Evolutionary conservation across 2,113 vertebrate genomes (phyloP).

Genomic region (Neofelis nebulosa): DNA sequence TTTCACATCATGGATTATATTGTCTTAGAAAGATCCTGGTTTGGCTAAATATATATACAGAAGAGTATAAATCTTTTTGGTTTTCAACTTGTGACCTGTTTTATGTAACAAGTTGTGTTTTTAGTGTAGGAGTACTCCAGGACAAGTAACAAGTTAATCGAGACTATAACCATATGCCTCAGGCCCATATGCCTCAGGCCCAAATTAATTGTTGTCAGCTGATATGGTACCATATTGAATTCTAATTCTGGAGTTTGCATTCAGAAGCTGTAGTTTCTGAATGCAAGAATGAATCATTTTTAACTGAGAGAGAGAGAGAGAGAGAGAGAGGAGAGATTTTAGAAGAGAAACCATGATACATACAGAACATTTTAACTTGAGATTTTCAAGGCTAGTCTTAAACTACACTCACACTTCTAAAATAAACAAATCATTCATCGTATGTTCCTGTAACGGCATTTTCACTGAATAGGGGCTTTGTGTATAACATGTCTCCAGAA

Average conservation of each 20-base stretch:
- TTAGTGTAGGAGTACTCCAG: neutral
- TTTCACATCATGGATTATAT: neutral
- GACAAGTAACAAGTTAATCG: neutral
- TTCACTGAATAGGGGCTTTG: conserved; percentile 46
- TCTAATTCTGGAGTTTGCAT: neutral
- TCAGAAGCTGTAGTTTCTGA: conserved; percentile 36
- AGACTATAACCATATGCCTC: neutral
- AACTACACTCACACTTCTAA: neutral
- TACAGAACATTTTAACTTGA: neutral
- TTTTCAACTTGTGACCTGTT: neutral
- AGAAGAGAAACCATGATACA: neutral
- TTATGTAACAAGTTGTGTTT: neutral
- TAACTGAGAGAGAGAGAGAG: neutral
- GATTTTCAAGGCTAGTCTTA: neutral
- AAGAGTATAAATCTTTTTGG: neutral
- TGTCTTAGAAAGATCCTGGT: conserved; percentile 16
- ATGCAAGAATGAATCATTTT: neutral
- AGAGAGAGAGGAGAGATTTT: neutral
- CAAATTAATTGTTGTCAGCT: neutral
- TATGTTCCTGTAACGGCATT: neutral
- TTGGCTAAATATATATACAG: neutral
- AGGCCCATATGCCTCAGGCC: neutral
- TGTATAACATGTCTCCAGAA: neutral
- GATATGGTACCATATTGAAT: neutral
- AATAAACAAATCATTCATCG: conserved; percentile 39